Evolutionary conservation across 2,113 vertebrate species (phyloP), one percentile per base, ranked within the genome.

Genomic region (Hepsetus odoe): DNA sequence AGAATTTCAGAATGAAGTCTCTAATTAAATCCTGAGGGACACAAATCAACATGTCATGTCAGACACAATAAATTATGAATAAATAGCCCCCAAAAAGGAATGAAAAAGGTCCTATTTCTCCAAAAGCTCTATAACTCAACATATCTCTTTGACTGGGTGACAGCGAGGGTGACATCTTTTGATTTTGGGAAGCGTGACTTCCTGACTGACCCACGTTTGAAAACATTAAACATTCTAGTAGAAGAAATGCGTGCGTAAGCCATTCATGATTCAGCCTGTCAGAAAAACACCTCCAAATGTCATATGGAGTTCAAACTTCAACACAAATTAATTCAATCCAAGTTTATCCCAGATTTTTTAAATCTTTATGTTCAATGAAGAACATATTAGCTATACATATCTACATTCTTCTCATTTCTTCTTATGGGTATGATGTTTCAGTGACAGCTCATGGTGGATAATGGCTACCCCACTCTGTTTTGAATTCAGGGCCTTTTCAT

Each of bases 21-120:
- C 68, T 83, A 83, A 83, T 80, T 80, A 77, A 77, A 77, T 61
- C 82, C 77, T 53, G 35, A 75, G 82, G 70, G 82, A 80, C 77
- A 12, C 68, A 24, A 46, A 32, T 6, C 56, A 76, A 13, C 0
- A 13, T 20, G 66, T 70, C 12, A 22, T 8, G 24, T 55, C 75
- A 74, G 16, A 67, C 30, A 42, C 12, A 30, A 38, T 65, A 38
- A 75, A 65, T 75, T 70, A 76, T 65, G 58, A 79, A 76, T 83
- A 75, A 46, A 75, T 75, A 56, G 64, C 77, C 61, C 58, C 26
- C 49, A 80, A 74, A 53, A 74, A n/a, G n/a, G n/a, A 32, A 74
- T 56, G 55, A 70, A 81, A 76, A 35, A 53, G 20, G 64, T 4
- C 9, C 56, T 0, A 33, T 70, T 74, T 78, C 46, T 68, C 32